Evolutionary conservation across 1,140 invertebrate species (phyloP).

Genomic region (Tachypleus tridentatus): DNA sequence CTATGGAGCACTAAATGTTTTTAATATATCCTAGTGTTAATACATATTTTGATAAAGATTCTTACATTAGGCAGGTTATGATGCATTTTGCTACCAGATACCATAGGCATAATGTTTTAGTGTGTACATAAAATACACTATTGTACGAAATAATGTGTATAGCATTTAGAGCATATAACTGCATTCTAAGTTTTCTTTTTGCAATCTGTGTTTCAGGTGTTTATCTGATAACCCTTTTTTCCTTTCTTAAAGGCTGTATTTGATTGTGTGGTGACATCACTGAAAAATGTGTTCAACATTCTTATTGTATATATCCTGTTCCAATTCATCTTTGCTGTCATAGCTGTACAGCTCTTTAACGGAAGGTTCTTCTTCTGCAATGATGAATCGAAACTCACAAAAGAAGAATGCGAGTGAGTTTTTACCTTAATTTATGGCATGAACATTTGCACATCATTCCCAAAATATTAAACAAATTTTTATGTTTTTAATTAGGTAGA

Average conservation of each 20-base stretch:
- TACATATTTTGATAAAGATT: too few species aligned
- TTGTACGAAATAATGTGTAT: too few species aligned
- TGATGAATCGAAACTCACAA: slow-evolving; percentile 91
- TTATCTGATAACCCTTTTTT: neutral
- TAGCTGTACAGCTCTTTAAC: slow-evolving; percentile 99
- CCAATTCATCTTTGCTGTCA: slow-evolving; percentile 99
- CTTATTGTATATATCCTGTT: slow-evolving; percentile 99
- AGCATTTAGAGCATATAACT: too few species aligned
- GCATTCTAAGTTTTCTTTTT: too few species aligned
- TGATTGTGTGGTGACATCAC: slow-evolving; percentile 99
- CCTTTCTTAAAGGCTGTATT: slow-evolving; percentile 85
- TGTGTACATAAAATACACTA: too few species aligned
- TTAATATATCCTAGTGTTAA: too few species aligned
- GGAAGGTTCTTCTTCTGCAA: slow-evolving; percentile 99
- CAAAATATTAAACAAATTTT: neutral
- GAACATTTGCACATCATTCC: neutral
- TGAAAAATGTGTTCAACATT: slow-evolving; percentile 99
- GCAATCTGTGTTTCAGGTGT: too few species aligned
- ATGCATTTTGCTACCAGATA: too few species aligned
- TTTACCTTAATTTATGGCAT: neutral
- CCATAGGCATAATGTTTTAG: too few species aligned
- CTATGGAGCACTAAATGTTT: too few species aligned
- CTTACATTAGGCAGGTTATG: too few species aligned
- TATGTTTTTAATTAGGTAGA: too few species aligned
- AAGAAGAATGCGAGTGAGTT: slow-evolving; percentile 89